A percentile compares a stretch with the other conserved stretches of the same genome.
Conservation (phyloP, 1,140 invertebrate species). For the Bombus fervidus region DNA sequence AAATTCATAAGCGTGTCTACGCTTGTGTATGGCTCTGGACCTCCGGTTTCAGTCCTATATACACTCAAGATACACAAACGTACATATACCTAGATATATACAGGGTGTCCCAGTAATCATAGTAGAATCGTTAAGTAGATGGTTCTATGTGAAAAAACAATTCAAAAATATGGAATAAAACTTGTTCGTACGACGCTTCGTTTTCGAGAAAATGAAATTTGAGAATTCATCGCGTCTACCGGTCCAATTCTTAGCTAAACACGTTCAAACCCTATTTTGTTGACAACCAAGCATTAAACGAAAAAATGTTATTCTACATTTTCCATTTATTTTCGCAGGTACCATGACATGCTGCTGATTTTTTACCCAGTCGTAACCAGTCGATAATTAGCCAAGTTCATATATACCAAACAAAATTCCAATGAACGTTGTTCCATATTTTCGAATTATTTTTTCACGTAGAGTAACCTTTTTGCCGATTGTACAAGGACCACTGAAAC, state of each 20-base stretch:
- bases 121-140: no score
- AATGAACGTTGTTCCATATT: no score
- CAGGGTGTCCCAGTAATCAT: neutral
- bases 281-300: no score
- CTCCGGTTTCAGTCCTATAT: neutral
- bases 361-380: no score
- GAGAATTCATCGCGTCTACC: neutral
- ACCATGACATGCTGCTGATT: no score
- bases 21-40: neutral
- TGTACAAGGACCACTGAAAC: neutral
- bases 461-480: neutral
- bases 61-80: neutral
- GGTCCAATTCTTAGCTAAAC: no score
- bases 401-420: no score
- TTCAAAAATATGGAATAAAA: neutral
- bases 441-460: neutral
- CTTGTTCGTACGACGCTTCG: neutral
- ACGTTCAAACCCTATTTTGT: no score
- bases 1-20: constrained; percentile 65
- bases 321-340: no score
- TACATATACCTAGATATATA: neutral
- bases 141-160: neutral
- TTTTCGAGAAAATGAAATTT: neutral
- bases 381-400: no score
- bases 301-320: no score